These are phyloP conservation scores for Drosophila quadrilineata DNA, from an alignment of 1,140 invertebrate species.

Conservation along the genomic window DNA sequence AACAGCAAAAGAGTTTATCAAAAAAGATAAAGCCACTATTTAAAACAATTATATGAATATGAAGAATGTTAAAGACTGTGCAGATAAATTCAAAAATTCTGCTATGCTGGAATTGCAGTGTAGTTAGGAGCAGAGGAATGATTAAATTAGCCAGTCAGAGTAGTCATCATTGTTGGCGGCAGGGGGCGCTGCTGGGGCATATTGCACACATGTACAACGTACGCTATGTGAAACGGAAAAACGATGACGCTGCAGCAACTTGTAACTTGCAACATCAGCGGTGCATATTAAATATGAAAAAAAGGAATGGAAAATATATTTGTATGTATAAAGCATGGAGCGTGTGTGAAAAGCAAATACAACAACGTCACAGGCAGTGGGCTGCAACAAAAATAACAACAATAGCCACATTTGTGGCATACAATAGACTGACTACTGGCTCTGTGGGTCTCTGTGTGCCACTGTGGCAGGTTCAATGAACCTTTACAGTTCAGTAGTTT, in stretches of 20 bases:
- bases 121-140: slow-evolving; percentile 22
- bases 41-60: too few relatives aligned
- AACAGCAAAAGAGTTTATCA: too few relatives aligned
- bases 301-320: slow-evolving; percentile 39
- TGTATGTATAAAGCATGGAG: slow-evolving; percentile 38
- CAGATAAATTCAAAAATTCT: too few relatives aligned
- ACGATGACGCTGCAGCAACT: slow-evolving; percentile 43
- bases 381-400: slow-evolving; percentile 23
- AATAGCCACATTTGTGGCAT: slow-evolving; percentile 8
- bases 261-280: slow-evolving; percentile 67
- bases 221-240: slow-evolving; percentile 54
- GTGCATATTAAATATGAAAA: slow-evolving; percentile 65
- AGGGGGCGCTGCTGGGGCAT: slow-evolving; percentile 3
- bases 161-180: slow-evolving; percentile 5
- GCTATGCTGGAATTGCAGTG: slow-evolving; percentile 32
- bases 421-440: slow-evolving; percentile 17
- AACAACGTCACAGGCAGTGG: slow-evolving; percentile 48
- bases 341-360: slow-evolving; percentile 42
- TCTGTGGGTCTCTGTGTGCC: slow-evolving; percentile 26
- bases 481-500: slow-evolving; percentile 78
- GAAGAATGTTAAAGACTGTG: too few relatives aligned
- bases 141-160: slow-evolving; percentile 69
- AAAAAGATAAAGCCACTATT: too few relatives aligned
- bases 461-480: slow-evolving; percentile 72
- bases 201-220: slow-evolving; percentile 44